These are phyloP conservation scores for Caenorhabditis angaria DNA, from an alignment of 2,888 invertebrate species.

Conservation along the genomic window DNA sequence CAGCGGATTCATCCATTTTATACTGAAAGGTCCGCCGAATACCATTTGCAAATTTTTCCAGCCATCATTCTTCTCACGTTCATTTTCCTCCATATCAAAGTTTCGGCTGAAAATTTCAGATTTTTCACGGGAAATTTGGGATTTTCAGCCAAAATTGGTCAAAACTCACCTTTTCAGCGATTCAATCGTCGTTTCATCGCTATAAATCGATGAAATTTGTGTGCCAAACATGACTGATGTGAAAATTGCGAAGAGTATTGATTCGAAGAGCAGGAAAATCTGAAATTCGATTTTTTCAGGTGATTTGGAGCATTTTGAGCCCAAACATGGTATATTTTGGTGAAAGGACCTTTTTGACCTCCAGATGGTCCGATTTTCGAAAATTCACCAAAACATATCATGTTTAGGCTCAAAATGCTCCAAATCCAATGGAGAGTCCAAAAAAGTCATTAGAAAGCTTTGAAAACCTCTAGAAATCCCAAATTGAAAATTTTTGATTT, in stretches of 20 bases:
- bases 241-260: slow-evolving; percentile 94
- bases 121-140: neutral
- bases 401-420: no score
- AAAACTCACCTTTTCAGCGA: slow-evolving; percentile 52
- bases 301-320: no score
- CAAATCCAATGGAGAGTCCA: neutral
- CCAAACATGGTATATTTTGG: no score
- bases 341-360: no score
- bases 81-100: slow-evolving; percentile 19
- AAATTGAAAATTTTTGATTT: no score
- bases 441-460: no score
- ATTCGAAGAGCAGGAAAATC: slow-evolving; percentile 90
- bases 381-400: no score
- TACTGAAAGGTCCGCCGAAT: slow-evolving; percentile 89
- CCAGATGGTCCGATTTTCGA: no score
- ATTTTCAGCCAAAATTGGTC: neutral
- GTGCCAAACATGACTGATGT: slow-evolving; percentile 96
- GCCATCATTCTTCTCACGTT: slow-evolving; percentile 36
- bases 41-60: slow-evolving; percentile 78
- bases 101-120: neutral
- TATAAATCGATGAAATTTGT: slow-evolving; percentile 92
- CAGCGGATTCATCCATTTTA: slow-evolving; percentile 94
- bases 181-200: slow-evolving; percentile 86
- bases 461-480: no score
- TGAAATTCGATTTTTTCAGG: slow-evolving; percentile 5